Percentiles rank a stretch among this genome's conserved stretches.
Conservation (phyloP, 2,888 invertebrate species). For the Trachelus tabidus region DNA sequence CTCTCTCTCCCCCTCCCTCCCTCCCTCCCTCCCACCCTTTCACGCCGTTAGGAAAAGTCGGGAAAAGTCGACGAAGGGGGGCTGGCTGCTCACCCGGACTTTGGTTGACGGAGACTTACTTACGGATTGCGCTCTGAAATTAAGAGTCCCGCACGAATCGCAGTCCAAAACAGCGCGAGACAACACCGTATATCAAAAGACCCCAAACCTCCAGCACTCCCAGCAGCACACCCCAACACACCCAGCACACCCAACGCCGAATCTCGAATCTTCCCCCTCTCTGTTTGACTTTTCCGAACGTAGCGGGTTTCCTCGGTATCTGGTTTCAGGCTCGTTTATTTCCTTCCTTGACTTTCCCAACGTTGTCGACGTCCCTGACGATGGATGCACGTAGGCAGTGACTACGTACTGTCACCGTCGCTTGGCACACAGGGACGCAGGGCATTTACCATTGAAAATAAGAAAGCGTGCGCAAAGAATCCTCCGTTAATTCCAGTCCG, state of each 20-base stretch:
- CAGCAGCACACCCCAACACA: too few relatives aligned
- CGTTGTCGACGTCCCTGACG: too few relatives aligned
- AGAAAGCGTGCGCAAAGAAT: too few relatives aligned
- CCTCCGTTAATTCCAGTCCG: too few relatives aligned
- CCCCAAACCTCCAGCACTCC: neutral
- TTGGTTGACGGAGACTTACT: constrained; percentile 44
- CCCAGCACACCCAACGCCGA: neutral
- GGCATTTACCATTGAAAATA: too few relatives aligned
- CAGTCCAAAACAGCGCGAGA: constrained; percentile 12
- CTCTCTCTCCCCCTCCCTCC: constrained; percentile 13
- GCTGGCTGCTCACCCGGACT: constrained; percentile 18
- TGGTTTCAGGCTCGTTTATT: too few relatives aligned
- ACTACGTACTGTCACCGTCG: too few relatives aligned
- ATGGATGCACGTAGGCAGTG: too few relatives aligned
- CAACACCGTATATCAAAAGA: constrained; percentile 20
- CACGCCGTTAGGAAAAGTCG: constrained; percentile 18
- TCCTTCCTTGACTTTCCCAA: too few relatives aligned
- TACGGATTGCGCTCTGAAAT: constrained; percentile 53
- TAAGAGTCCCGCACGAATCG: constrained; percentile 35
- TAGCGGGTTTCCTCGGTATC: too few relatives aligned
- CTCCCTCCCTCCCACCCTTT: constrained; percentile 5
- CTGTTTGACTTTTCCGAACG: neutral
- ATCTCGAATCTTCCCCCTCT: neutral
- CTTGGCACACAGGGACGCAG: too few relatives aligned
- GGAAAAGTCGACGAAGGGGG: constrained; percentile 19